phyloP scores from a whole-genome alignment of 92 coral and sea anemone genomes.

The Zoanthus solanderi region DNA sequence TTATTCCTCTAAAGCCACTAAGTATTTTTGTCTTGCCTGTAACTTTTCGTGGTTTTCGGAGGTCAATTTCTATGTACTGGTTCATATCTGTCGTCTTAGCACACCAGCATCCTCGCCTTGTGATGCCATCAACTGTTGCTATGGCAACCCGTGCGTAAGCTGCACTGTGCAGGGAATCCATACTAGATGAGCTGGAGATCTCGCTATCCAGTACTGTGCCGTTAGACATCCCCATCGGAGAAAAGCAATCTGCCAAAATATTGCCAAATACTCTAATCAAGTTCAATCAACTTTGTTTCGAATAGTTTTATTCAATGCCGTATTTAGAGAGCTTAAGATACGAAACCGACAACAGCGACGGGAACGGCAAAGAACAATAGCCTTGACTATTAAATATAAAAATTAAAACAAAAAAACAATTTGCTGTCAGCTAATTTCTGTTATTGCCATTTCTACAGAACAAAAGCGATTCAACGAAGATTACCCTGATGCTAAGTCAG shows the following conservation, averaged over 20 bases:
- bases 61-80: constrained; percentile 86
- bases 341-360: no score
- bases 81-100: constrained; percentile 70
- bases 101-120: constrained; percentile 89
- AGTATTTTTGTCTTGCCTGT: constrained; percentile 67
- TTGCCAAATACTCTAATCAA: no score
- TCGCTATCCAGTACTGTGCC: constrained; percentile 76
- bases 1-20: neutral
- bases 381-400: no score
- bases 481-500: no score
- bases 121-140: constrained; percentile 53
- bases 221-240: constrained; percentile 87
- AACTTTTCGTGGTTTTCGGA: constrained; percentile 83
- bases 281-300: no score
- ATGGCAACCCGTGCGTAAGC: constrained; percentile 75
- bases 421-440: no score
- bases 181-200: constrained; percentile 77
- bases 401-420: no score
- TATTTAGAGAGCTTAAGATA: no score
- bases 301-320: no score
- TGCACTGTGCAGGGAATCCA: constrained; percentile 75
- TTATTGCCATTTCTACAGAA: no score
- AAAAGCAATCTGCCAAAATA: constrained; percentile 75
- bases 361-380: no score
- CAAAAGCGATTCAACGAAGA: no score